A percentile compares a stretch with the other conserved stretches of the same genome.
phyloP scores from a whole-genome alignment of 2,797 vertebrate species.

The Picus viridis region DNA sequence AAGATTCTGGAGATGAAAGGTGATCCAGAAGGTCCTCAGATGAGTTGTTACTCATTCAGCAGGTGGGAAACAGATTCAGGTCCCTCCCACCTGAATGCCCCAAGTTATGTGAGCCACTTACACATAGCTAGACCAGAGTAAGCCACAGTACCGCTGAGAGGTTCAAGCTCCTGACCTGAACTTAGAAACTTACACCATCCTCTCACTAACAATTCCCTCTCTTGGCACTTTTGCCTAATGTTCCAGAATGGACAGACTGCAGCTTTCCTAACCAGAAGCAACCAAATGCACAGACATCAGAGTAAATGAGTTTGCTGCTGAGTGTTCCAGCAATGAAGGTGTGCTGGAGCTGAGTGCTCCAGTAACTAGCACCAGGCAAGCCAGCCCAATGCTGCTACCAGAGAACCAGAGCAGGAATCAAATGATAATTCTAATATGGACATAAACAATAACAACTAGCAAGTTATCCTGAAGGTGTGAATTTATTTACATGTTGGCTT shows the following conservation, averaged over 20 bases:
- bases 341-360: background rate
- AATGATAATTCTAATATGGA: background rate
- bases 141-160: background rate
- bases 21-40: background rate
- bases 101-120: background rate
- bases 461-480: background rate
- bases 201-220: background rate
- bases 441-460: background rate
- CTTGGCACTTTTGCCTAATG: rapidly evolving
- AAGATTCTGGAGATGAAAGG: background rate
- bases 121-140: background rate
- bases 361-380: background rate
- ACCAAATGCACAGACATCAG: background rate
- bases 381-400: too few relatives aligned
- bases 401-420: background rate
- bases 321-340: background rate
- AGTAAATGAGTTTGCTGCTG: background rate
- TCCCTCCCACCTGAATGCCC: background rate
- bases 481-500: background rate
- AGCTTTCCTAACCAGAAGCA: background rate
- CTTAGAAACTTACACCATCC: background rate
- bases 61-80: background rate
- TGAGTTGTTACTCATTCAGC: background rate
- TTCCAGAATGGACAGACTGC: too few relatives aligned
- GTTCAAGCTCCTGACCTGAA: background rate